phyloP scores from a whole-genome alignment of 2,797 vertebrate species.

The Cyclura pinguis region DNA sequence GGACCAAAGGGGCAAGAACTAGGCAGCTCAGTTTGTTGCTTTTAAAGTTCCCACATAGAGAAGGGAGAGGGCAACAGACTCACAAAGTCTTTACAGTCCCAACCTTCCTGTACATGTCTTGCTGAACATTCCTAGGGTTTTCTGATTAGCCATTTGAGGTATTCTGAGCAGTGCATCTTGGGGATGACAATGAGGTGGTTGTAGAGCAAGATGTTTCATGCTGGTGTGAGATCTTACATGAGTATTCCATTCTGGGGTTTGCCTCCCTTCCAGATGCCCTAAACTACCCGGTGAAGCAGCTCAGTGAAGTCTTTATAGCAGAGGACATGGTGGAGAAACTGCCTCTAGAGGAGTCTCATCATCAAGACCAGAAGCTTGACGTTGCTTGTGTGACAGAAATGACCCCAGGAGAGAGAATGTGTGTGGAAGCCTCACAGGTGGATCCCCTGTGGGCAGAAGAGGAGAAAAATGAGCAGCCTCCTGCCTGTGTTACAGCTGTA shows the following conservation, averaged over 20 bases:
- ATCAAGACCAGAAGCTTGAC: neutral
- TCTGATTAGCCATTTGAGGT: neutral
- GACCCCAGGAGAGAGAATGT: neutral
- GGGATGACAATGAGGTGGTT: neutral
- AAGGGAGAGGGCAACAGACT: too few relatives aligned
- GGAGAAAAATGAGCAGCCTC: neutral
- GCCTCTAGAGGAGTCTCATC: accelerated
- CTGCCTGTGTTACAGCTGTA: neutral
- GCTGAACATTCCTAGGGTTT: neutral
- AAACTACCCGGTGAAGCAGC: slow-evolving; percentile 73
- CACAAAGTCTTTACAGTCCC: neutral
- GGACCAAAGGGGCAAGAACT: neutral
- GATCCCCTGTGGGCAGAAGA: accelerated
- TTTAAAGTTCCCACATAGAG: too few relatives aligned
- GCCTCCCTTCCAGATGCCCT: slow-evolving; percentile 66
- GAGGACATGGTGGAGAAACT: slow-evolving; percentile 38
- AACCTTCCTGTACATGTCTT: too few relatives aligned
- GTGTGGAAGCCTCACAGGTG: neutral
- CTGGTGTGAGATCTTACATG: accelerated
- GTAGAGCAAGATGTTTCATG: neutral
- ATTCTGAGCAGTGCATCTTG: too few relatives aligned
- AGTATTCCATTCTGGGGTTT: accelerated
- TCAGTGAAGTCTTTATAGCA: slow-evolving; percentile 68
- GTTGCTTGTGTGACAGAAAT: accelerated
- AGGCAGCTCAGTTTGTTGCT: neutral